Percentiles rank a stretch among this genome's conserved stretches.
Conservation (phyloP, 2,888 invertebrate species). For the Scrobipalpa atriplicella region DNA sequence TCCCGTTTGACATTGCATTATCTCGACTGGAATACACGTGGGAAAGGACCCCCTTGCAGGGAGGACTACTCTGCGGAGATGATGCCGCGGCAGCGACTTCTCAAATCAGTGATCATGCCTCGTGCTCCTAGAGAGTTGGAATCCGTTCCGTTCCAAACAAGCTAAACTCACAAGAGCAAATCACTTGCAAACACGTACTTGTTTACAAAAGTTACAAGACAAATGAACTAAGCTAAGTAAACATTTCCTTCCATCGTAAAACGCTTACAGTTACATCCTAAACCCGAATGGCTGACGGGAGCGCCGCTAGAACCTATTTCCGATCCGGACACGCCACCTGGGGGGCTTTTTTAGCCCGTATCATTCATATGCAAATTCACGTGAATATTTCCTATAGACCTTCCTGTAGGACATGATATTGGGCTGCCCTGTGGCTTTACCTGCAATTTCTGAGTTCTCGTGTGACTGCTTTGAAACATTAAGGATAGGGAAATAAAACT, state of each 20-base stretch:
- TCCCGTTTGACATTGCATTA: no score
- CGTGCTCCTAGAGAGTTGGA: no score
- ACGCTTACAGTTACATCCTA: constrained; percentile 42
- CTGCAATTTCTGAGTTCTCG: background rate
- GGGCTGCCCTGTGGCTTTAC: background rate
- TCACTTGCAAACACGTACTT: background rate
- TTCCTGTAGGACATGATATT: constrained; percentile 22
- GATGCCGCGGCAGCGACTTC: no score
- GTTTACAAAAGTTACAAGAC: background rate
- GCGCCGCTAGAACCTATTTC: constrained; percentile 63
- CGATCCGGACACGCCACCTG: constrained; percentile 65
- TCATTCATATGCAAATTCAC: constrained; percentile 77
- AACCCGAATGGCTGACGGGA: constrained; percentile 40
- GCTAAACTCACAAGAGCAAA: no score
- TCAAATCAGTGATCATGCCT: no score
- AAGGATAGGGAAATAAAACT: no score
- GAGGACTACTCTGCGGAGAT: no score
- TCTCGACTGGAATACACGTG: no score
- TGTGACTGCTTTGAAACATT: no score
- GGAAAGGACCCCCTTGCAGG: no score
- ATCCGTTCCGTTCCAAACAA: no score
- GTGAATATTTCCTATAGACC: constrained; percentile 55
- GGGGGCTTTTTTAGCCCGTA: constrained; percentile 65
- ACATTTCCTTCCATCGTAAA: background rate
- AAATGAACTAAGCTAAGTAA: background rate